Percentiles rank a stretch among this genome's conserved stretches.
Evolutionary conservation across 2,888 invertebrate genomes (phyloP).

Genomic region (Ctenicera cuprea): DNA sequence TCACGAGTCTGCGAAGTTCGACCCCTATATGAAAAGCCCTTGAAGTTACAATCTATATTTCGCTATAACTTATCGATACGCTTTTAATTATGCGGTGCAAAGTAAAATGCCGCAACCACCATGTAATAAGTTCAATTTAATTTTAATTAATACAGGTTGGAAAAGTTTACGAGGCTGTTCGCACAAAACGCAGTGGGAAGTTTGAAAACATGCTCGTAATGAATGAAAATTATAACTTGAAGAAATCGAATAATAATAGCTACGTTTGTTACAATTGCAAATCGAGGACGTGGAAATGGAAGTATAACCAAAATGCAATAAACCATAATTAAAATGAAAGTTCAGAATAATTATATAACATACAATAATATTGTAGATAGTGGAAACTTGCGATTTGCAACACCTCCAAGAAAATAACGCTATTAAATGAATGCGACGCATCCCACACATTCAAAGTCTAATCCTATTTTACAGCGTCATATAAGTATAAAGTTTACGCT

Average conservation of each 20-base stretch:
- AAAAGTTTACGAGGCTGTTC: not conserved
- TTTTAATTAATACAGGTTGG: constrained; percentile 10
- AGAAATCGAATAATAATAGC: not conserved
- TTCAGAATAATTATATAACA: not conserved
- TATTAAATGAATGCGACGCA: constrained; percentile 39
- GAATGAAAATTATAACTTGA: constrained; percentile 8
- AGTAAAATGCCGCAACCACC: not conserved
- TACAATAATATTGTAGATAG: not conserved
- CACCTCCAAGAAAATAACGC: not conserved
- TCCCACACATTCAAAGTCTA: constrained; percentile 32
- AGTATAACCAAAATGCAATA: constrained; percentile 9
- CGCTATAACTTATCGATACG: constrained; percentile 4
- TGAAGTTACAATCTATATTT: constrained; percentile 1
- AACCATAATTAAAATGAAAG: constrained; percentile 27
- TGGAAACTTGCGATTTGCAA: not conserved
- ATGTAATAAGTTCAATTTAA: constrained; percentile 18
- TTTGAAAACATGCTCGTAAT: constrained; percentile 3
- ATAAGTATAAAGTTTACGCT: constrained; percentile 38
- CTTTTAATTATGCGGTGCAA: not conserved
- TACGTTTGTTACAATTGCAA: not conserved
- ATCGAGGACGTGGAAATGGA: not conserved
- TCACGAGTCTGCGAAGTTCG: constrained; percentile 23
- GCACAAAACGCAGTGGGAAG: not conserved
- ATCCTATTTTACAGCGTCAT: constrained; percentile 32
- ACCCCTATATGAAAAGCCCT: constrained; percentile 8